phyloP scores from a whole-genome alignment of 2,113 vertebrate genomes.

The Paramisgurnus dabryanus region DNA sequence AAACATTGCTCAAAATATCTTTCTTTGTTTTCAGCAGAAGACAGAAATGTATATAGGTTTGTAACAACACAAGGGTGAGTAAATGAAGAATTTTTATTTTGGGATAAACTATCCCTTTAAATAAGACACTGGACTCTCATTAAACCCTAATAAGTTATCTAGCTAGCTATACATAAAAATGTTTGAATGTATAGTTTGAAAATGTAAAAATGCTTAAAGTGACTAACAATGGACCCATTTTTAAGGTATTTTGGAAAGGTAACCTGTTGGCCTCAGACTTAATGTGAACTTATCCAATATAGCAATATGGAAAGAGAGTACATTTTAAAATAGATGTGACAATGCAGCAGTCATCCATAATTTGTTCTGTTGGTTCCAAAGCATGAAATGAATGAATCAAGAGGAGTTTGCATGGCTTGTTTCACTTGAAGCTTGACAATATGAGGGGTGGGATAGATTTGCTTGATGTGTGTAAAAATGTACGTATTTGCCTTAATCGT shows the following conservation, averaged over 20 bases:
- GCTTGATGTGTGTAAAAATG: slow-evolving; percentile 69
- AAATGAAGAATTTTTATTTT: too few species aligned
- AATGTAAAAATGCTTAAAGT: too few species aligned
- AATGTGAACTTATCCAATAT: not conserved
- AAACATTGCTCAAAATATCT: too few species aligned
- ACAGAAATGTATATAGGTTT: too few species aligned
- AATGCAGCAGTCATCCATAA: not conserved
- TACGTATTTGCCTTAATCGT: slow-evolving; percentile 73
- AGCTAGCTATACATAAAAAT: too few species aligned
- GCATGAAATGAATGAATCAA: slow-evolving; percentile 66
- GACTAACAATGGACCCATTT: too few species aligned
- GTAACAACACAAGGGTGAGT: too few species aligned
- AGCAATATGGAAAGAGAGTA: not conserved
- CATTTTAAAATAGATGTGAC: not conserved
- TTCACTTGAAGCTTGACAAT: slow-evolving; percentile 65
- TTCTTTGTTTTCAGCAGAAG: too few species aligned
- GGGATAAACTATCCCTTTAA: too few species aligned
- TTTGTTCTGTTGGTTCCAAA: not conserved
- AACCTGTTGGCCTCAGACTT: not conserved
- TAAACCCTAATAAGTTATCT: too few species aligned
- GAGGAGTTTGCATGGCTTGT: slow-evolving; percentile 74
- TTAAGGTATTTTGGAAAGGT: not conserved
- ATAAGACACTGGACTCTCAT: too few species aligned
- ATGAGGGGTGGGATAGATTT: slow-evolving; percentile 64
- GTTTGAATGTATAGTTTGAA: too few species aligned